Conservation (phyloP, 2,113 vertebrate species). For the Symphodus melops region DNA sequence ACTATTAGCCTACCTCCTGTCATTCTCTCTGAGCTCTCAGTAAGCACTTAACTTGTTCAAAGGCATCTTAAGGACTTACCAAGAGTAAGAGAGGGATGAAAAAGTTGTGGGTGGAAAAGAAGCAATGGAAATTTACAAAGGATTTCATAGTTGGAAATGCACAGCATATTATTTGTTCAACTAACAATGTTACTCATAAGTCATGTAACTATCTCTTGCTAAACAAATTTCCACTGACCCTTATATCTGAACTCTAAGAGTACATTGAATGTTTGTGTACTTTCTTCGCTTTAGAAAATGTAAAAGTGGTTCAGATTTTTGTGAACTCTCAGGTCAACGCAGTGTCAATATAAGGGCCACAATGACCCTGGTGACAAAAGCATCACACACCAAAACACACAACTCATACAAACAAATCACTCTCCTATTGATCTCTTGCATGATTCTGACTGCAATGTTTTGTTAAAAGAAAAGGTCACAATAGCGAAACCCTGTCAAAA, state of each 20-base stretch:
- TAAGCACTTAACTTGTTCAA: slow-evolving; percentile 57
- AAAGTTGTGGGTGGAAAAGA: slow-evolving; percentile 22
- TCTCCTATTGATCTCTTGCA: slow-evolving; percentile 2
- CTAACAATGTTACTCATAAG: not conserved
- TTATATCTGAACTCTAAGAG: not conserved
- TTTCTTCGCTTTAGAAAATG: slow-evolving; percentile 35
- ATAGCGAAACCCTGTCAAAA: not conserved
- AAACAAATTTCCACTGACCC: not conserved
- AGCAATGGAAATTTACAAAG: slow-evolving; percentile 25
- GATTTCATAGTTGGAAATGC: not conserved
- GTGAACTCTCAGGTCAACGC: slow-evolving; percentile 10
- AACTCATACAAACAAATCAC: slow-evolving; percentile 21
- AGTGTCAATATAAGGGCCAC: slow-evolving; percentile 23
- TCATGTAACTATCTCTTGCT: slow-evolving; percentile 6
- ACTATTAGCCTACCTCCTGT: slow-evolving; percentile 56
- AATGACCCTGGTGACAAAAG: slow-evolving; percentile 14
- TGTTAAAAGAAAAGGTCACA: not conserved
- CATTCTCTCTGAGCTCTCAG: slow-evolving; percentile 57
- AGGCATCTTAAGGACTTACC: slow-evolving; percentile 45
- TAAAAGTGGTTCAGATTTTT: slow-evolving; percentile 27
- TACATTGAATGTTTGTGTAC: slow-evolving; percentile 20
- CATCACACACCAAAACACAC: slow-evolving; percentile 53
- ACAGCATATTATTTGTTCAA: not conserved
- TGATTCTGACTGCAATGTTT: not conserved
- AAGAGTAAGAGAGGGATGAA: slow-evolving; percentile 25